Base-by-base conservation (phyloP, 2,797 vertebrate species). In the Pyrocephalus nanus region DNA sequence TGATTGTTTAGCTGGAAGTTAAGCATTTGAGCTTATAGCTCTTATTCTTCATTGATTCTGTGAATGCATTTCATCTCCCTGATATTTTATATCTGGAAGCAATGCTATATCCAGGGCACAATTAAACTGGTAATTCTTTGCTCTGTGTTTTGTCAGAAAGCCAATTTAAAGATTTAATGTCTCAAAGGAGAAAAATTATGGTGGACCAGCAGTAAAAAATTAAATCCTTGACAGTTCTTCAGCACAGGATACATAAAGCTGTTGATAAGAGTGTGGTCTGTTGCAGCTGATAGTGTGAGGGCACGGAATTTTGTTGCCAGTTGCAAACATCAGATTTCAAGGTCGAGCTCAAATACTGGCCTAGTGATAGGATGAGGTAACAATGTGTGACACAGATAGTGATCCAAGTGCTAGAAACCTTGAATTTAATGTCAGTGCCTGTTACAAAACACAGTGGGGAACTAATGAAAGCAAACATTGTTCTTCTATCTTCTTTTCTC, bases 101-200 rank as follows among this genome's bases (percentile, higher is more conserved):
- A 87, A 11, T 64, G 23, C 36, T 79, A 12, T 61, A 92, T 65
- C 42, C 80, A 72, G 53, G 48, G 57, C 55, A 43, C 61, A 85
- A 29, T 86, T 92, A 83, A 86, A 75, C 53, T 67, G 58, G 55
- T 61, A 86, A 69, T 92, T 82, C 78, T 80, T 84, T 77, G 64
- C 50, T 90, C 66, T 84, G 3, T 81, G 64, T 87, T 94, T 85
- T 82, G 95, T 97, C 74, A 80, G 87, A 12, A 82, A 91, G 72
- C 50, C 74, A 71, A 8, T 81, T 86, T 87, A 84, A 92, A 88
- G 93, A 76, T 74, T 71, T 87, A 43, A 62, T 69, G 64, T 72
- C 71, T 91, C 76, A 76, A 78, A 86, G 79, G 62, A 64, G 47
- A 71, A 73, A 85, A 86, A 61, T 40, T 30, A 16, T 21, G 17